Evolutionary conservation across 2,888 invertebrate species (phyloP).

Genomic region (Andrena flavipes): DNA sequence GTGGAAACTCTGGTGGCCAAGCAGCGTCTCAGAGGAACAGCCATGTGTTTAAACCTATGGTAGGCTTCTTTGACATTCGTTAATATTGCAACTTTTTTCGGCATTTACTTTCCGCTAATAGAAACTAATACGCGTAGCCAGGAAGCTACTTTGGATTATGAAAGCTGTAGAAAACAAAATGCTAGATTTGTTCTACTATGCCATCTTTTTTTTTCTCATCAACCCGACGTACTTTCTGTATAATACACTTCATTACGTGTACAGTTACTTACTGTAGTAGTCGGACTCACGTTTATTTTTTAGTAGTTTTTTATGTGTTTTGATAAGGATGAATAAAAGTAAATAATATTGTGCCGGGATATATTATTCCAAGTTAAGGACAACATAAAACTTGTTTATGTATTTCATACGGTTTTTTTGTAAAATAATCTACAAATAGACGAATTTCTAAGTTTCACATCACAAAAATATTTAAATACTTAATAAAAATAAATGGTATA

Average conservation of each 20-base stretch:
- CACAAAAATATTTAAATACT: too few species aligned
- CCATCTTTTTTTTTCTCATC: constrained; percentile 56
- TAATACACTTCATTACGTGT: constrained; percentile 50
- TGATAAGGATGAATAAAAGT: too few species aligned
- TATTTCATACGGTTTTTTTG: too few species aligned
- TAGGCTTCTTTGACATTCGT: constrained; percentile 83
- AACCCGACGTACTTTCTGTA: constrained; percentile 57
- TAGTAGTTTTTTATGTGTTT: too few species aligned
- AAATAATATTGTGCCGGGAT: too few species aligned
- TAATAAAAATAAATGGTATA: too few species aligned
- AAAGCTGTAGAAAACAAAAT: constrained; percentile 65
- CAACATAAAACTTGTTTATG: too few species aligned
- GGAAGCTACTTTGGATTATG: constrained; percentile 46
- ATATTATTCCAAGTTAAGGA: too few species aligned
- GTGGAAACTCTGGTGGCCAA: constrained; percentile 80
- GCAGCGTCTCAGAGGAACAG: constrained; percentile 92
- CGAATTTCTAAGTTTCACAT: too few species aligned
- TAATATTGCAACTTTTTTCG: constrained; percentile 16
- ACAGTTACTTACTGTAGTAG: not conserved
- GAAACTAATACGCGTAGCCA: constrained; percentile 51
- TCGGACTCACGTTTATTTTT: too few species aligned
- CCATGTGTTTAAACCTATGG: constrained; percentile 95
- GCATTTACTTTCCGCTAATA: constrained; percentile 24
- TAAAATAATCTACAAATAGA: too few species aligned
- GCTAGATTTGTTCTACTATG: constrained; percentile 64